phyloP scores from a whole-genome alignment of 2,113 vertebrate genomes.

The Eretmochelys imbricata region DNA sequence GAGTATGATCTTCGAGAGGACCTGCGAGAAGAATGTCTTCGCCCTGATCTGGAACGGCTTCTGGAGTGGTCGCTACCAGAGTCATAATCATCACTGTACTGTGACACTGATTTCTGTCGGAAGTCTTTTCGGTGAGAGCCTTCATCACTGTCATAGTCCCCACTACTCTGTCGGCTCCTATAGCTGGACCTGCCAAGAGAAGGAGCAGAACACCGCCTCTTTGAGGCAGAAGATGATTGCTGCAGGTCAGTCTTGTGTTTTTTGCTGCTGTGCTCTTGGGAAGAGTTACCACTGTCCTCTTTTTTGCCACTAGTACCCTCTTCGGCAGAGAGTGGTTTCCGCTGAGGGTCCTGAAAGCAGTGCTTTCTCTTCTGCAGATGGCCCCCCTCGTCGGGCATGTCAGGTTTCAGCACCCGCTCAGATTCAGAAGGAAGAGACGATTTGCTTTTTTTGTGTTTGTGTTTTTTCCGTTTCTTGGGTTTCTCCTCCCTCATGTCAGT shows the following conservation, averaged over 20 bases:
- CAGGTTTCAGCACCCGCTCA: slow-evolving; percentile 66
- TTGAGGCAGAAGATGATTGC: slow-evolving; percentile 13
- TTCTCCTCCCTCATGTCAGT: slow-evolving; percentile 85
- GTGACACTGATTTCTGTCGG: slow-evolving; percentile 86
- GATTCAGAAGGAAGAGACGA: slow-evolving; percentile 40
- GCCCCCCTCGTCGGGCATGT: slow-evolving; percentile 74
- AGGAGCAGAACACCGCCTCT: slow-evolving; percentile 72
- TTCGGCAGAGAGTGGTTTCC: slow-evolving; percentile 80
- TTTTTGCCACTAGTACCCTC: slow-evolving; percentile 84
- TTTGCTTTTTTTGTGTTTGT: slow-evolving; percentile 89
- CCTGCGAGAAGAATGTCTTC: slow-evolving; percentile 79
- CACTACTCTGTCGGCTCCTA: slow-evolving; percentile 83
- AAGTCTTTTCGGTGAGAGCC: slow-evolving; percentile 81
- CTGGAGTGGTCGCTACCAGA: slow-evolving; percentile 86
- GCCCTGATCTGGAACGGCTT: slow-evolving; percentile 87
- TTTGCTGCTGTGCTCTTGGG: slow-evolving; percentile 73
- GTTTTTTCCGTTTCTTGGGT: slow-evolving; percentile 93
- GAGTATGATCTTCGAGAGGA: slow-evolving; percentile 90
- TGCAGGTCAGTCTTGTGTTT: slow-evolving; percentile 70
- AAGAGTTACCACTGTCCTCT: slow-evolving; percentile 65
- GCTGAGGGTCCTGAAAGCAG: slow-evolving; percentile 81
- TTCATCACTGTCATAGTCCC: slow-evolving; percentile 88
- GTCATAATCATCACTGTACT: slow-evolving; percentile 90
- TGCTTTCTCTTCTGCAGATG: slow-evolving; percentile 82
- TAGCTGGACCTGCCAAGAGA: slow-evolving; percentile 59